Base-by-base conservation (phyloP, 2,888 invertebrate genomes). In the Cryptocephalus primarius region DNA sequence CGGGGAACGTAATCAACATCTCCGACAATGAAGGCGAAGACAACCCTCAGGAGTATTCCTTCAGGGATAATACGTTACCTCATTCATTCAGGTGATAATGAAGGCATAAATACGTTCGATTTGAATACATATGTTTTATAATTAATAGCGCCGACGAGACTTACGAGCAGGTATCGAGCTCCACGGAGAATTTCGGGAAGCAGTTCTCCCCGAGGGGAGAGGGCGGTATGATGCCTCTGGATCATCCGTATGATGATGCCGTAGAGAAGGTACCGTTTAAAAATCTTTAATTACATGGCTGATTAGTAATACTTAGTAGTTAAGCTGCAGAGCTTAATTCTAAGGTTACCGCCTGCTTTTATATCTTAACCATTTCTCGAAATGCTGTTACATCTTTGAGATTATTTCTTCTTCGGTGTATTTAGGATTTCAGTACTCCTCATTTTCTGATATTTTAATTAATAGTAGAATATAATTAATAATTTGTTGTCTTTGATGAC, bases 231-330 rank as follows among this genome's bases (percentile, higher is more conserved):
- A 67, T 67, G 33, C 60, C 63, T 42, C 47, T 70, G 12, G 69
- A 67, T 48, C 66, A 69, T 40, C 66, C 67, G 1, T 69, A 68
- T 50, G 65, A 67, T 53, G 70, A 71, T 56, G 63, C 67, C 8
- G 68, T 71, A 14, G 72, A 71, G 58, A 69, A 65, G 60, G 70
- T 71, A 60, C 49, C 6, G 22, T 22, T 22, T 6, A 6, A 4
- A 22, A 6, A 46, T 45, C 2, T 41, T n/a, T 14, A 32, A 32
- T 42, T 47, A 14, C 4, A 33, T 9, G 22, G 32, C 10, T 31
- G 43, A 40, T 34, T 42, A 40, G 8, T 31, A 10, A 31, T 39
- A 38, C 41, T 33, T 13, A 22, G 6, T 6, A 22, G 22, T 2
- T 22, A 22, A 4, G 6, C 6, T 22, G 22, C 22, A 22, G 6